phyloP scores from a whole-genome alignment of 2,113 vertebrate genomes.

The Motacilla tschutschensis region DNA sequence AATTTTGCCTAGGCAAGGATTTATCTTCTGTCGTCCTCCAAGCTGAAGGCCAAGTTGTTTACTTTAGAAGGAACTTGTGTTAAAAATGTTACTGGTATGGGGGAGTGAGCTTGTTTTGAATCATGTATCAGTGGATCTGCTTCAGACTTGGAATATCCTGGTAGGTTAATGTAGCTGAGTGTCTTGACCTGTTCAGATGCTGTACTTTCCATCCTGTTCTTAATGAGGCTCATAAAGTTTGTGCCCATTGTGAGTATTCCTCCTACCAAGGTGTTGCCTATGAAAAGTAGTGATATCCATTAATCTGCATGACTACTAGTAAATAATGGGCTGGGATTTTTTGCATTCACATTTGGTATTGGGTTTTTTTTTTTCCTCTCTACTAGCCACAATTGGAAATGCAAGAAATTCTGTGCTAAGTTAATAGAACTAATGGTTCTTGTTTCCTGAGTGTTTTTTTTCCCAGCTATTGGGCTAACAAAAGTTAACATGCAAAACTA shows the following conservation, averaged over 20 bases:
- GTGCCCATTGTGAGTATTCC: not conserved
- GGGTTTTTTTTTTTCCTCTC: rapidly evolving
- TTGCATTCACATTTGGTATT: not conserved
- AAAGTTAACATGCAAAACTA: not conserved
- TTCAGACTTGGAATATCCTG: not conserved
- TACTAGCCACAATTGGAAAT: not conserved
- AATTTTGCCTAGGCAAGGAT: not conserved
- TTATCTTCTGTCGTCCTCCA: not conserved
- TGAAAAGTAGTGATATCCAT: not conserved
- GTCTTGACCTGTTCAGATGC: not conserved
- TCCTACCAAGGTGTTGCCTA: not conserved
- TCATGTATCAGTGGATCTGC: not conserved
- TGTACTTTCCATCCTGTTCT: not conserved
- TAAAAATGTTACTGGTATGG: not conserved
- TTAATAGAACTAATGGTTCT: not conserved
- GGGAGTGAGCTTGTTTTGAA: not conserved
- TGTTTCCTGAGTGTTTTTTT: not conserved
- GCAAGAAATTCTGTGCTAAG: not conserved
- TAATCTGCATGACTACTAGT: not conserved
- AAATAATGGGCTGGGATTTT: not conserved
- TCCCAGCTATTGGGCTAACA: not conserved
- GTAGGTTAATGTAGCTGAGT: not conserved
- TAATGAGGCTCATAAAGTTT: not conserved
- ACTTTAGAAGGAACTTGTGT: not conserved
- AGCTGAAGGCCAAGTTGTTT: conserved; percentile 32